A percentile compares a stretch with the other conserved stretches of the same genome.
Evolutionary conservation across 2,113 vertebrate species (phyloP).

Genomic region (Apodemus sylvaticus): DNA sequence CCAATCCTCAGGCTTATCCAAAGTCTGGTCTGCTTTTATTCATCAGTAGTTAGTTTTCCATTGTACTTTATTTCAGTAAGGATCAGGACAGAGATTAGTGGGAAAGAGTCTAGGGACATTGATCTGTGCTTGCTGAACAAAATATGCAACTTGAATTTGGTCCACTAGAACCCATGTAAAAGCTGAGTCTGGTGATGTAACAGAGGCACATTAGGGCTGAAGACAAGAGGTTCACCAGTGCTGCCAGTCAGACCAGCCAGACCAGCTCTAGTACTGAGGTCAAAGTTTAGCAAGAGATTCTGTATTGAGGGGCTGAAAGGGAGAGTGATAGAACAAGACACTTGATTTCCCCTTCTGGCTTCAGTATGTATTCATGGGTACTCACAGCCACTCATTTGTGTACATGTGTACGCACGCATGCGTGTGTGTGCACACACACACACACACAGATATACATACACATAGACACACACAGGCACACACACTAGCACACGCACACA

Average conservation of each 20-base stretch:
- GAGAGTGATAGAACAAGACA: neutral
- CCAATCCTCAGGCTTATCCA: neutral
- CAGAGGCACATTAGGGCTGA: neutral
- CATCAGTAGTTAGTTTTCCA: neutral
- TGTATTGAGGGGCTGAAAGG: neutral
- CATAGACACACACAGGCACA: no score
- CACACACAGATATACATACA: no score
- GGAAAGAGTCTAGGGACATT: neutral
- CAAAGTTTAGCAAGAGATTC: neutral
- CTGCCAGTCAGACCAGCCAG: neutral
- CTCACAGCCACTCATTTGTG: no score
- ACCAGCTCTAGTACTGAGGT: neutral
- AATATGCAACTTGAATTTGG: neutral
- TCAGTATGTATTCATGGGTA: neutral
- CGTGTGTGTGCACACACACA: rapidly evolving
- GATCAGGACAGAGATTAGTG: neutral
- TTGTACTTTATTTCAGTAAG: constrained; percentile 4
- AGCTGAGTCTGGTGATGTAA: neutral
- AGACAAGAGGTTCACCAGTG: neutral
- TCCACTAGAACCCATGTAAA: neutral
- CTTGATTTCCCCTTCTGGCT: neutral
- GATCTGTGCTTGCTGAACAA: neutral
- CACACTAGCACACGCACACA: no score
- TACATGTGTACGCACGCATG: neutral
- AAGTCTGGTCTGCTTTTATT: neutral